phyloP scores from a whole-genome alignment of 1,140 invertebrate species.

The Macrostomum lignano region DNA sequence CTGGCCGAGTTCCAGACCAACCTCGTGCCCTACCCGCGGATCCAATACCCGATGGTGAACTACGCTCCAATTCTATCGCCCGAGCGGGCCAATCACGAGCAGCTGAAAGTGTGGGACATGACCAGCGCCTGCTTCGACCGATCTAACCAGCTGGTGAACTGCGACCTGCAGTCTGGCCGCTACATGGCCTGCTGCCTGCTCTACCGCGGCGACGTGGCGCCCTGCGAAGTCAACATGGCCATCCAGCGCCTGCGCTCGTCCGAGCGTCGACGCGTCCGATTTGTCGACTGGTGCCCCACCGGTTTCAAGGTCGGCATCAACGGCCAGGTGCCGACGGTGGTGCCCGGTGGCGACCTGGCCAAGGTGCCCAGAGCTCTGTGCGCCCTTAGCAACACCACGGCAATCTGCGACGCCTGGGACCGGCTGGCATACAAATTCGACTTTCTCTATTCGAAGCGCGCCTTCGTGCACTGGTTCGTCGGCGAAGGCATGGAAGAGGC shows the following conservation, averaged over 20 bases:
- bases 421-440: conserved; percentile 30
- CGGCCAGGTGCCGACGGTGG: conserved; percentile 33
- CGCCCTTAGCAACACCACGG: conserved; percentile 40
- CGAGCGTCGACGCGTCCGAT: conserved; percentile 41
- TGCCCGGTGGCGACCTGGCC: conserved; percentile 33
- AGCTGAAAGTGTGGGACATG: conserved; percentile 29
- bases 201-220: conserved; percentile 13
- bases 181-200: conserved; percentile 26
- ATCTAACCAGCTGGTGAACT: conserved; percentile 39
- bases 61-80: conserved; percentile 35
- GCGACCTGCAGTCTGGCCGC: conserved; percentile 33
- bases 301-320: conserved; percentile 29
- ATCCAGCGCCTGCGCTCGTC: conserved; percentile 48
- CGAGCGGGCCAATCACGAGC: conserved; percentile 7
- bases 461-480: conserved; percentile 16
- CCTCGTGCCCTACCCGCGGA: conserved; percentile 4
- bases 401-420: conserved; percentile 46
- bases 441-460: conserved; percentile 8
- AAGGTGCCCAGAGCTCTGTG: conserved; percentile 19
- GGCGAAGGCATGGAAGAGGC: conserved; percentile 46
- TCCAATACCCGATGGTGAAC: neutral
- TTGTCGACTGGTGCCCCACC: conserved; percentile 67
- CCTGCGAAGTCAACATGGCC: conserved; percentile 54
- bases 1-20: conserved; percentile 4
- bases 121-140: conserved; percentile 36